phyloP scores from a whole-genome alignment of 1,140 invertebrate species.

The Colletes gigas region DNA sequence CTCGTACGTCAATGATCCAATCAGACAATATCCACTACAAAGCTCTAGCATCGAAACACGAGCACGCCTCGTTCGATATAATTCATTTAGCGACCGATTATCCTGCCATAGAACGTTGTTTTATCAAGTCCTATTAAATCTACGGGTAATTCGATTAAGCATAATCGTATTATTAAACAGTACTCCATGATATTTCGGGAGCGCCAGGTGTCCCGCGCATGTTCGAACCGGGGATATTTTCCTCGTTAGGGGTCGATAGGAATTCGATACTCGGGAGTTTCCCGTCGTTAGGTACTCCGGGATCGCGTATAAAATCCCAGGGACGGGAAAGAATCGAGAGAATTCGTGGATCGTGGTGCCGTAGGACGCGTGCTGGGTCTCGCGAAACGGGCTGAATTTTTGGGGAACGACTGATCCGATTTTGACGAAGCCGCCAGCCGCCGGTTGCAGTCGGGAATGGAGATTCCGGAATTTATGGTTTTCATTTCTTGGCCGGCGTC shows the following conservation, averaged over 20 bases:
- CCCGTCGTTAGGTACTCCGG: neutral
- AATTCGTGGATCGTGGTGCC: neutral
- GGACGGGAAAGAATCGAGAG: neutral
- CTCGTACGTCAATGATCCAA: too few relatives aligned
- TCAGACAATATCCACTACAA: too few relatives aligned
- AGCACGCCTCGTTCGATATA: too few relatives aligned
- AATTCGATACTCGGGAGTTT: neutral
- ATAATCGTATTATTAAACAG: too few relatives aligned
- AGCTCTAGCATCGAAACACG: too few relatives aligned
- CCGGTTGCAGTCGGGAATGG: constrained; percentile 32
- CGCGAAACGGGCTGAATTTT: neutral
- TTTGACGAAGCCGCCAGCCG: constrained; percentile 55
- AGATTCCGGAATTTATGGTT: constrained; percentile 67
- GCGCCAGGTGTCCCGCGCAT: neutral
- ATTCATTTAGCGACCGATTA: too few relatives aligned
- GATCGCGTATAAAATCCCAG: neutral
- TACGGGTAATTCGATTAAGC: too few relatives aligned
- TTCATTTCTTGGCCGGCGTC: constrained; percentile 63
- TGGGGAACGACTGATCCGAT: constrained; percentile 45
- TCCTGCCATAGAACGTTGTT: too few relatives aligned
- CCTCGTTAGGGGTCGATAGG: neutral
- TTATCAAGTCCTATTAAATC: too few relatives aligned
- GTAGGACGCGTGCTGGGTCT: neutral
- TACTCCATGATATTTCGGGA: neutral
- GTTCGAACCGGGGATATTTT: neutral